Evolutionary conservation across 2,797 vertebrate species (phyloP).

Genomic region (Bovichtus variegatus): DNA sequence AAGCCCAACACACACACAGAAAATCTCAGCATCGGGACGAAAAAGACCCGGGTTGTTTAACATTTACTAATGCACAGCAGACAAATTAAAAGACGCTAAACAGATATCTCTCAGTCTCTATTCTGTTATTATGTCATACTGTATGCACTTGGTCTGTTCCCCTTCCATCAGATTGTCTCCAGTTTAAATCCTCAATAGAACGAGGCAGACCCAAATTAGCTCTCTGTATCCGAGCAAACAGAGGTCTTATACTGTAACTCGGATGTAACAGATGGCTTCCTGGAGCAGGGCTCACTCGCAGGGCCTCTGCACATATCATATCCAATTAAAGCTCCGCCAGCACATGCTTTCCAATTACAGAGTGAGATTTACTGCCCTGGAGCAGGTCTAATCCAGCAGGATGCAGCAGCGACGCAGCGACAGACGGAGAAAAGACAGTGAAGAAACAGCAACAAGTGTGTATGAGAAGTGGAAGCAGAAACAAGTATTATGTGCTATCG

Average conservation of each 20-base stretch:
- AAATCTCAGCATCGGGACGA: neutral
- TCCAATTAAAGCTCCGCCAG: constrained; percentile 85
- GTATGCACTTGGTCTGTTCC: neutral
- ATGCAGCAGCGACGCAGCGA: constrained; percentile 37
- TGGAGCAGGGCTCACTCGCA: constrained; percentile 63
- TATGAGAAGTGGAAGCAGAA: constrained; percentile 1
- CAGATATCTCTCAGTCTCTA: constrained; percentile 6
- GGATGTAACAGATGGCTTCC: constrained; percentile 82
- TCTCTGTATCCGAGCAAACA: constrained; percentile 35
- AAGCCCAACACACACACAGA: neutral
- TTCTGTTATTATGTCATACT: constrained; percentile 4
- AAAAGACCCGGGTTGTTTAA: neutral
- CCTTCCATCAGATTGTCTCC: neutral
- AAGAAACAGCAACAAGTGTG: constrained; percentile 30
- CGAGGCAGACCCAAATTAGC: constrained; percentile 8
- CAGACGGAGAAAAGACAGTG: constrained; percentile 4
- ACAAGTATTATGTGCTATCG: neutral
- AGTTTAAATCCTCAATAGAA: constrained; percentile 1
- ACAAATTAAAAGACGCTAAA: constrained; percentile 13
- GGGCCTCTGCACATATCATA: constrained; percentile 80
- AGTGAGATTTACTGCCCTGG: constrained; percentile 76
- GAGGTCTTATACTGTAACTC: constrained; percentile 47
- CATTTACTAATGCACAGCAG: too few relatives aligned
- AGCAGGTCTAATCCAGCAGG: constrained; percentile 79
- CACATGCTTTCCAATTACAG: constrained; percentile 84